Evolutionary conservation across 2,797 vertebrate genomes (phyloP).

Genomic region (Mus minutoides): DNA sequence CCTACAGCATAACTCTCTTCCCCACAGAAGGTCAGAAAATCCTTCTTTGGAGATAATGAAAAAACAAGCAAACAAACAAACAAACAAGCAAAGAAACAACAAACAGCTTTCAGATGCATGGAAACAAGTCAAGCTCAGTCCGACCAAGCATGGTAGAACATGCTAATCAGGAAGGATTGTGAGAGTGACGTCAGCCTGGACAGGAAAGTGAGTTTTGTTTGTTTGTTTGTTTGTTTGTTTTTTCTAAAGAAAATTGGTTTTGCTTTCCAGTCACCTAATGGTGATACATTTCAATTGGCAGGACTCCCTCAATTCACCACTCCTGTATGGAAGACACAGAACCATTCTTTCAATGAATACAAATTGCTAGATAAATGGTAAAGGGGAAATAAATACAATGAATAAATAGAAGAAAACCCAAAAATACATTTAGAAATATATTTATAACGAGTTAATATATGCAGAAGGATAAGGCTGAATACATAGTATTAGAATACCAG

Average conservation of each 20-base stretch:
- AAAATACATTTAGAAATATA: neutral
- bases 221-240: too few relatives aligned
- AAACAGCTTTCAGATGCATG: neutral
- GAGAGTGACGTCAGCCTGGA: neutral
- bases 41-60: neutral
- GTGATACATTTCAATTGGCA: neutral
- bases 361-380: neutral
- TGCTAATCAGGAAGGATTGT: too few relatives aligned
- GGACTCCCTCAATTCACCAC: neutral
- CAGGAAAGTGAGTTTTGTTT: too few relatives aligned
- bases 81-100: too few relatives aligned
- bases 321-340: neutral
- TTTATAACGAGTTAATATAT: neutral
- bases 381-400: neutral
- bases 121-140: neutral
- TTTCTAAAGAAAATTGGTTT: neutral
- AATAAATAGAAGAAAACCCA: neutral
- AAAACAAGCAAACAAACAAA: neutral
- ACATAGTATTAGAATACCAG: neutral
- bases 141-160: neutral
- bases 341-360: neutral
- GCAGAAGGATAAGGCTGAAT: neutral
- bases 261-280: neutral
- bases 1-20: neutral
- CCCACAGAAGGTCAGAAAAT: neutral